These are phyloP conservation scores for Tetrao urogallus DNA, from an alignment of 2,113 vertebrate species.

Conservation along the genomic window DNA sequence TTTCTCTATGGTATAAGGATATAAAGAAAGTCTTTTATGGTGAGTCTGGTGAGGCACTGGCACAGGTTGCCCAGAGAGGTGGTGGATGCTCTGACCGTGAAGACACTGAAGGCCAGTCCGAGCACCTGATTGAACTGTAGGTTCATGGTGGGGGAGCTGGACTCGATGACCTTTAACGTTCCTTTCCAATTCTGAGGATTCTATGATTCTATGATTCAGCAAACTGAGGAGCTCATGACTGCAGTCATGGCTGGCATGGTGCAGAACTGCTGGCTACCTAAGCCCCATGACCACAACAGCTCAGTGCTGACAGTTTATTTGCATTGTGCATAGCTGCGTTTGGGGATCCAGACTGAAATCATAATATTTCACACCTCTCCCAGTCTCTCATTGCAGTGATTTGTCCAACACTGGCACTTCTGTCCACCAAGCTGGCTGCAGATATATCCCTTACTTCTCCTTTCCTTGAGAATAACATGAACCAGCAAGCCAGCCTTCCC, in stretches of 20 bases:
- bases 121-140: too few species aligned
- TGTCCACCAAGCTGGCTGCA: not conserved
- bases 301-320: not conserved
- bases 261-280: not conserved
- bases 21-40: too few species aligned
- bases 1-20: too few species aligned
- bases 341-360: not conserved
- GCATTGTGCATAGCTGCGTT: rapidly evolving
- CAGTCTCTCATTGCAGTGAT: not conserved
- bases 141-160: too few species aligned
- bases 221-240: not conserved
- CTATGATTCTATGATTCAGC: not conserved
- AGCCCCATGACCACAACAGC: rapidly evolving
- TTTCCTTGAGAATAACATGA: not conserved
- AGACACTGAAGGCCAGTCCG: too few species aligned
- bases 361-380: not conserved
- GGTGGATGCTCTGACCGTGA: too few species aligned
- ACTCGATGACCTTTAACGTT: too few species aligned
- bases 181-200: too few species aligned
- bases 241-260: not conserved
- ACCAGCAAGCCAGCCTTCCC: not conserved
- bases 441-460: not conserved
- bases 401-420: not conserved
- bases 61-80: too few species aligned
- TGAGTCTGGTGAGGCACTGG: too few species aligned